Conservation (phyloP, 2,888 invertebrate species). For the Rotaria socialis region DNA sequence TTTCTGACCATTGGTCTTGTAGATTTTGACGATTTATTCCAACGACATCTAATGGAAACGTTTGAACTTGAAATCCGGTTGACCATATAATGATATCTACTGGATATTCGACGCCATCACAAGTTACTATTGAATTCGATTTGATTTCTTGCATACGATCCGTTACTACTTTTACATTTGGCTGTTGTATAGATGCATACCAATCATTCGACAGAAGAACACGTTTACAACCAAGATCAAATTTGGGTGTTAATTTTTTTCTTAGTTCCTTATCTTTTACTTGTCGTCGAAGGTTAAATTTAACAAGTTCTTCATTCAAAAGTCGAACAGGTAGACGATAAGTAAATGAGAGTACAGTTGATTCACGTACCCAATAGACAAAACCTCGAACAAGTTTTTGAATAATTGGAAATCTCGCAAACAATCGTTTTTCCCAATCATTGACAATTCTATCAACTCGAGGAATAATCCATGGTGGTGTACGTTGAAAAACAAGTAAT, state of each 20-base stretch:
- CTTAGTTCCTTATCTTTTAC: background rate
- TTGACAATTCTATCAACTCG: background rate
- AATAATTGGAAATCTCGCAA: background rate
- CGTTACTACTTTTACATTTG: background rate
- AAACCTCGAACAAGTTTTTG: background rate
- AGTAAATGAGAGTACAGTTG: background rate
- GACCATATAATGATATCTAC: constrained; percentile 11
- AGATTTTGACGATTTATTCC: background rate
- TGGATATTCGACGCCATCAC: constrained; percentile 10
- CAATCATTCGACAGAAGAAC: background rate
- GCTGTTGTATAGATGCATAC: background rate
- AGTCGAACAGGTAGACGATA: background rate
- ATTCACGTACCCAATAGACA: background rate
- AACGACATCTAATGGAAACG: background rate
- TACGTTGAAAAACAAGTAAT: constrained; percentile 10
- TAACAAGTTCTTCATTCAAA: background rate
- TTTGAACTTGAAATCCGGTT: constrained; percentile 19
- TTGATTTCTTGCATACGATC: background rate
- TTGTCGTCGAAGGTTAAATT: background rate
- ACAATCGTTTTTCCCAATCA: background rate
- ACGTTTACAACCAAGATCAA: background rate
- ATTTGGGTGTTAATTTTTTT: background rate
- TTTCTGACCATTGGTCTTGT: background rate
- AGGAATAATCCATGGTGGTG: background rate
- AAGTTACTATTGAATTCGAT: background rate